phyloP scores from a whole-genome alignment of 2,797 vertebrate genomes.

The Botia almorhae region DNA sequence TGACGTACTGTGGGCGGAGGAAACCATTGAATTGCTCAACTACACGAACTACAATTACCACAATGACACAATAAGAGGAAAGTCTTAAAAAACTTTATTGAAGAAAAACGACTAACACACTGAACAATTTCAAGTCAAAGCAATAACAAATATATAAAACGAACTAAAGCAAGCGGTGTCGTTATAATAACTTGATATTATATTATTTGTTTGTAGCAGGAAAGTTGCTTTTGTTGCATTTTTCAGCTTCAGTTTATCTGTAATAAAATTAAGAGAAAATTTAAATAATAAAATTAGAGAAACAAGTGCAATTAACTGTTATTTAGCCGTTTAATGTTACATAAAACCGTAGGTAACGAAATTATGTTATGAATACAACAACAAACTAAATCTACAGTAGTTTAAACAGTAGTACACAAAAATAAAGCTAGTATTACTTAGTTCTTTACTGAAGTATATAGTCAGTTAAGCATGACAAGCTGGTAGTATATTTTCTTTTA shows the following conservation, averaged over 20 bases:
- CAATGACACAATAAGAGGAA: neutral
- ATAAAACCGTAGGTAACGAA: too few species aligned
- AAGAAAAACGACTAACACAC: neutral
- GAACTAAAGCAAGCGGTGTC: neutral
- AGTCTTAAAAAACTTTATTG: constrained; percentile 63
- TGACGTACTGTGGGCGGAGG: neutral
- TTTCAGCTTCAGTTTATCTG: constrained; percentile 22
- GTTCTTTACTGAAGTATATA: neutral
- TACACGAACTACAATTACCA: constrained; percentile 60
- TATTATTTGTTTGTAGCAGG: neutral
- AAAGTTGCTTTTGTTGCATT: neutral
- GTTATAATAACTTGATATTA: neutral
- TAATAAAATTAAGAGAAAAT: too few species aligned
- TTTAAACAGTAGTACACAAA: neutral
- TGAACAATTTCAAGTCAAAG: neutral
- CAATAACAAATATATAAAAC: neutral
- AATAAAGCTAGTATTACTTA: too few species aligned
- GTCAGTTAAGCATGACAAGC: neutral
- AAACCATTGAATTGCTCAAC: neutral
- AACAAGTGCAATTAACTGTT: too few species aligned
- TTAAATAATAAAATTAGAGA: too few species aligned
- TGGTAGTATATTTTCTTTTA: neutral
- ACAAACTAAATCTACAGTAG: neutral
- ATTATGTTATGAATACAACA: too few species aligned
- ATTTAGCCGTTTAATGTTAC: too few species aligned